These are phyloP conservation scores for Scaptomyza parva DNA, from an alignment of 2,888 invertebrate species.

Conservation along the genomic window DNA sequence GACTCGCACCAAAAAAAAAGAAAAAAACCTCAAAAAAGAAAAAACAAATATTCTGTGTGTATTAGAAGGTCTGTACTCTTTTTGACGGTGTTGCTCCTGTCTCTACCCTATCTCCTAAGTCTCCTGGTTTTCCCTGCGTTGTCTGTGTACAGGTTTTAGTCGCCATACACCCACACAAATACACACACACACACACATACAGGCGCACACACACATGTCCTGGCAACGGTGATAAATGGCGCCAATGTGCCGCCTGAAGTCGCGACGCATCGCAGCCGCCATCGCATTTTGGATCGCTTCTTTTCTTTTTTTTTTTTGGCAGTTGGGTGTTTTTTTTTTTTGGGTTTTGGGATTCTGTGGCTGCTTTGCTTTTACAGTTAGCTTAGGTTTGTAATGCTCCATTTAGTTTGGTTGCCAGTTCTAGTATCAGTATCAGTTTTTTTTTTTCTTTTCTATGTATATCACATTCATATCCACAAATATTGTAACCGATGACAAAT, in stretches of 20 bases:
- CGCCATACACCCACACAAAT: constrained; percentile 28
- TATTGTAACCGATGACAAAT: constrained; percentile 68
- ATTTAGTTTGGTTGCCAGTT: constrained; percentile 58
- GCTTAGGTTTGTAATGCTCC: constrained; percentile 73
- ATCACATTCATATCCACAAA: constrained; percentile 11
- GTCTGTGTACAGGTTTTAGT: constrained; percentile 74
- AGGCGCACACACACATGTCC: constrained; percentile 36
- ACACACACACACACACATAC: constrained; percentile 27
- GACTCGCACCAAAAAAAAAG: constrained; percentile 39
- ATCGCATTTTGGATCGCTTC: constrained; percentile 44
- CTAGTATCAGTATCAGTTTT: constrained; percentile 4
- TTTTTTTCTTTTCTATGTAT: not conserved
- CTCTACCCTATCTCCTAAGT: constrained; percentile 42
- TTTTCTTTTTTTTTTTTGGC: no score
- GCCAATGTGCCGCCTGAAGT: constrained; percentile 83
- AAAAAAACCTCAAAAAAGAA: constrained; percentile 33
- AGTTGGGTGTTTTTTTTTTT: constrained; percentile 1
- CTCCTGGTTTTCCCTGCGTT: constrained; percentile 37
- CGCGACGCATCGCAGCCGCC: constrained; percentile 75
- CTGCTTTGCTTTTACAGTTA: constrained; percentile 69
- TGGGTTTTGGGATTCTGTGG: constrained; percentile 40
- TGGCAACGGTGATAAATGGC: constrained; percentile 84
- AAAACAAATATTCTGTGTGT: no score
- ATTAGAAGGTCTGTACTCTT: constrained; percentile 64
- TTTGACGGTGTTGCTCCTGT: constrained; percentile 31